Evolutionary conservation across 2,113 vertebrate genomes (phyloP), one percentile per base, ranked within the genome.

Genomic region (Oryctolagus cuniculus): DNA sequence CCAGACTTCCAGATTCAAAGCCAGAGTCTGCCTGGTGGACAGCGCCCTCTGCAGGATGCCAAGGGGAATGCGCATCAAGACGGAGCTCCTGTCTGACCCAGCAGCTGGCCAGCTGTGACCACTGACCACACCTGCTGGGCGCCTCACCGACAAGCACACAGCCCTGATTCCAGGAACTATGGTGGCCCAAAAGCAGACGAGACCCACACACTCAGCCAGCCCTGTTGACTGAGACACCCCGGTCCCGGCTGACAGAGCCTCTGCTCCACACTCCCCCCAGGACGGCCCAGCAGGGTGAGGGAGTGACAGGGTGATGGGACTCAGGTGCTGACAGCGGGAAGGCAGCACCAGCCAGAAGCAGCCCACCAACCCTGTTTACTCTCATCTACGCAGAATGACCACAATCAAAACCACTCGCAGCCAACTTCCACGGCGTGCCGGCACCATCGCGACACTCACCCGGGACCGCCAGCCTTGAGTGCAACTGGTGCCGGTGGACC

Each of bases 51-150:
- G 55, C 10, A 44, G 49, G 44, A 82, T 34, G 36, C 24, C 1
- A 3, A 5, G 6, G 24, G 29, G 55, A 34, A 12, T 0, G 17
- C 34, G 7, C 64, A 34, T 19, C 22, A 1, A 1, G 2, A 5
- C 10, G 2, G 2, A 6, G 10, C 9, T 38, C 27, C 44, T 6
- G 17, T 53, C 5, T 21, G 25, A 75, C 51, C 69, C 12, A 19
- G 66, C 16, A 53, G 36, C 64, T 13, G 31, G 53, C 31, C 73
- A 34, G 6, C 38, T 22, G 34, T 16, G n/a, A 16, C 66, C 51
- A 16, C 1, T n/a, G n/a, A n/a, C n/a, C 34, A 34, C 5, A 51
- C 38, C 10, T 49, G 79, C 31, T 36, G 16, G 69, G 1, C 51
- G 86, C 70, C 44, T 53, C 53, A 31, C 79, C 36, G 51, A 79